Base-by-base conservation (phyloP, 2,888 invertebrate species). In the Andrena chrysosceles region DNA sequence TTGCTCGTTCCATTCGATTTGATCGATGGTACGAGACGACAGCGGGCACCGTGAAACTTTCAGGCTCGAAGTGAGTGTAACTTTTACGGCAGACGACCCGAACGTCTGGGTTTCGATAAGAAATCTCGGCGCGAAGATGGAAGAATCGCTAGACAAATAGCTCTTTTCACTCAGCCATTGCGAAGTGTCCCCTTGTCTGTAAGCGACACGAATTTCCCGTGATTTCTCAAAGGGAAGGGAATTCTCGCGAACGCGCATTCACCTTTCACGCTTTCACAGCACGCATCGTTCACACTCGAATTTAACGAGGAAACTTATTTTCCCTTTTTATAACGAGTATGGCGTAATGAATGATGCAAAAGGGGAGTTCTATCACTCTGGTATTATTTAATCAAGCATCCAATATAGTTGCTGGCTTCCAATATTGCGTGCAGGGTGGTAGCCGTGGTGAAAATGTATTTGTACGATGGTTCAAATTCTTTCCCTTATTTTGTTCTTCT, bases 131-230 rank as follows among this genome's bases (percentile, higher is more conserved):
- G 33, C 20, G 49, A 35, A 60, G 23, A 56, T 16, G 23, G 49
- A 6, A 10, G 74, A 67, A 60, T 68, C 33, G 49, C 33, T 68
- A 68, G 68, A 68, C 68, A 68, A 75, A 75, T 49, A 60, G 33
- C 16, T 52, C 59, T 26, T 59, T 59, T 59, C 29, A 29, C 56
- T 59, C 13, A 59, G 59, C 29, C 29, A 26, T 59, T 59, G 59
- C 13, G 16, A 59, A 59, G 59, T 59, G 29, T 59, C 13, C n/a
- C 16, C 16, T 23, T 59, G 20, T 23, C 16, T 29, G 59, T 29
- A 59, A 59, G 59, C 59, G 59, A 26, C 20, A 29, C 59, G 29
- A 59, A 59, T 13, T 59, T 59, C 59, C 29, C 13, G 59, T 59
- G 23, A 59, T 29, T 31, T 13, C 23, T 23, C 20, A 29, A 29